Evolutionary conservation across 2,797 vertebrate species (phyloP).

Genomic region (Lemur catta): DNA sequence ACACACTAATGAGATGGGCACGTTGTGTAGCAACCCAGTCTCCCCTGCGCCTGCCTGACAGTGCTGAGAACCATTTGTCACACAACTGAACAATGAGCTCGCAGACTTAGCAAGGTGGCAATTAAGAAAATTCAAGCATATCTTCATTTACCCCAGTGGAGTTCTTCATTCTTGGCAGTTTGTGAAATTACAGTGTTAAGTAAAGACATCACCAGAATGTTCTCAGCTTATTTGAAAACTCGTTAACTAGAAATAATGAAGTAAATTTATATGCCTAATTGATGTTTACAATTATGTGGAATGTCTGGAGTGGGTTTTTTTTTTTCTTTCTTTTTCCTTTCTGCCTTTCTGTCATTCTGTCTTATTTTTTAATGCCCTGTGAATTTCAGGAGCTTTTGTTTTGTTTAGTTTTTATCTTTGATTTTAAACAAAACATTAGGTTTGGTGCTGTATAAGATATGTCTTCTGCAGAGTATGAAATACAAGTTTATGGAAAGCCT

Average conservation of each 20-base stretch:
- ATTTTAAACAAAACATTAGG: background rate
- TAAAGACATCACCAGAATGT: constrained; percentile 14
- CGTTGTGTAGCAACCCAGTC: background rate
- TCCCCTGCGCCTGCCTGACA: background rate
- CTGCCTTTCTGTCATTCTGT: background rate
- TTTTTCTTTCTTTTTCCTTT: background rate
- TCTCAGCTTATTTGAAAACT: constrained; percentile 68
- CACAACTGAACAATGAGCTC: background rate
- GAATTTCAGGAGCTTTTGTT: background rate
- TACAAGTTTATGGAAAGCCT: background rate
- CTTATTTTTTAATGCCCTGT: background rate
- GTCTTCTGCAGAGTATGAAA: background rate
- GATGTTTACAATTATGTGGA: background rate
- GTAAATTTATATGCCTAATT: constrained; percentile 22
- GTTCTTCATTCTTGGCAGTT: constrained; percentile 56
- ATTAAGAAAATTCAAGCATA: constrained; percentile 44
- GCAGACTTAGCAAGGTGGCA: background rate
- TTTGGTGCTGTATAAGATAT: background rate
- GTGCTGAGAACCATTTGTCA: constrained; percentile 45
- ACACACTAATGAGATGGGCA: constrained; percentile 17
- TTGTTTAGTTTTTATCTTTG: background rate
- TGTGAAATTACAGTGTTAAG: background rate
- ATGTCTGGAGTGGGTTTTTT: background rate
- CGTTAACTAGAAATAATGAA: constrained; percentile 57
- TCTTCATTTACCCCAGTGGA: constrained; percentile 42